Evolutionary conservation across 2,113 vertebrate species (phyloP).

Genomic region (Anguilla japonica): DNA sequence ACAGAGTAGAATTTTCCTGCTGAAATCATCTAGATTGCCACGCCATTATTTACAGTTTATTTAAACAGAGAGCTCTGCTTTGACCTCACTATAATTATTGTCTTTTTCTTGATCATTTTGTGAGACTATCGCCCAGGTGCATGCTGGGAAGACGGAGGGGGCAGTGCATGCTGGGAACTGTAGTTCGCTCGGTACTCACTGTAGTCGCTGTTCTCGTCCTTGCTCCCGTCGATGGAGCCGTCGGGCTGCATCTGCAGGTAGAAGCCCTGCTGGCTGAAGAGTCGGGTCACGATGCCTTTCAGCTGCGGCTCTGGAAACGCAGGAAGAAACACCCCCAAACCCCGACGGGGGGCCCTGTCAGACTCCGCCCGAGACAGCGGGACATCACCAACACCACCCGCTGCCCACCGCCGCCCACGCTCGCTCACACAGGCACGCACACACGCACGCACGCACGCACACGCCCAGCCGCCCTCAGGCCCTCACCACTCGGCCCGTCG

Average conservation of each 20-base stretch:
- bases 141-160: not conserved
- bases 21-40: no score
- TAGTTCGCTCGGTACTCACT: constrained; percentile 69
- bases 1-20: no score
- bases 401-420: constrained; percentile 4
- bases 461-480: not conserved
- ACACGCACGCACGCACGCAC: constrained; percentile 21
- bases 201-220: constrained; percentile 98
- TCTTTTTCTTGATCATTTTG: not conserved
- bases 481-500: not conserved
- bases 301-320: constrained; percentile 87
- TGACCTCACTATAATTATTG: not conserved
- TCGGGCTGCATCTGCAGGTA: constrained; percentile 97
- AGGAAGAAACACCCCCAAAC: constrained; percentile 30
- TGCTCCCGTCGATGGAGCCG: constrained; percentile 88
- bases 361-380: not conserved
- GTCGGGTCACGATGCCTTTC: constrained; percentile 98
- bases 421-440: constrained; percentile 27
- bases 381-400: not conserved
- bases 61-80: not conserved
- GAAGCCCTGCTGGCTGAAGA: constrained; percentile 97
- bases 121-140: not conserved
- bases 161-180: constrained; percentile 26
- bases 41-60: no score
- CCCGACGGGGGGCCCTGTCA: not conserved